These are phyloP conservation scores for Drosophila miranda DNA, from an alignment of 1,140 invertebrate species.

Conservation along the genomic window DNA sequence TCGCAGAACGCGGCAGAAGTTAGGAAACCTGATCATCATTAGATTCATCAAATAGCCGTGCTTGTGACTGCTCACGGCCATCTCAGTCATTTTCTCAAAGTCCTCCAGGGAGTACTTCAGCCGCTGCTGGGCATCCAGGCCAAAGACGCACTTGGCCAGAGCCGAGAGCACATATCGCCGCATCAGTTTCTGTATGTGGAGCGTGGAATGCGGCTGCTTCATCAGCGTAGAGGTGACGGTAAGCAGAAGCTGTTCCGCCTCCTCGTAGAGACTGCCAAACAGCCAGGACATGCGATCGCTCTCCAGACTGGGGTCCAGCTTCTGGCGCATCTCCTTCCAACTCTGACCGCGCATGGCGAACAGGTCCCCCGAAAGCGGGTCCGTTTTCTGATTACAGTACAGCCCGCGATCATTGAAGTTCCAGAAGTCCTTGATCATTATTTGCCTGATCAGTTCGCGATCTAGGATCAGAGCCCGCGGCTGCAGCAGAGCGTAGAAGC, in stretches of 20 bases:
- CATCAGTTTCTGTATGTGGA: slow-evolving; percentile 73
- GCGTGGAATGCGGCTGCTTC: slow-evolving; percentile 55
- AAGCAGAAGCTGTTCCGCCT: slow-evolving; percentile 57
- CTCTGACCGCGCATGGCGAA: slow-evolving; percentile 83
- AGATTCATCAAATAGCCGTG: slow-evolving; percentile 68
- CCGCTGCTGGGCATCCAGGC: slow-evolving; percentile 48
- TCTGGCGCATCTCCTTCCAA: slow-evolving; percentile 86
- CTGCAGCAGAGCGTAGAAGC: slow-evolving; percentile 71
- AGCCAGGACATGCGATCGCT: slow-evolving; percentile 84
- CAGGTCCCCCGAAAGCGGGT: slow-evolving; percentile 84
- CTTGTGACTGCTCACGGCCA: slow-evolving; percentile 66
- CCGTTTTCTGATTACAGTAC: slow-evolving; percentile 83
- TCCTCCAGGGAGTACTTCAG: slow-evolving; percentile 57
- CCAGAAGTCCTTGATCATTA: slow-evolving; percentile 85
- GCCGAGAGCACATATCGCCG: slow-evolving; percentile 60
- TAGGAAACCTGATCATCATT: slow-evolving; percentile 69
- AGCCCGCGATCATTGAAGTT: slow-evolving; percentile 84
- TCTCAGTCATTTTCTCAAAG: slow-evolving; percentile 74
- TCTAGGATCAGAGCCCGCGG: slow-evolving; percentile 81
- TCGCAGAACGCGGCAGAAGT: slow-evolving; percentile 56
- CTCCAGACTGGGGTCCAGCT: slow-evolving; percentile 86
- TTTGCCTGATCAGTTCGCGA: slow-evolving; percentile 84
- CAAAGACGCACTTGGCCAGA: slow-evolving; percentile 70
- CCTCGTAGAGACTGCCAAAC: slow-evolving; percentile 69
- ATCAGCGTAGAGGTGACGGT: slow-evolving; percentile 56